Conservation (phyloP, 2,113 vertebrate genomes). For the Pandion haliaetus region DNA sequence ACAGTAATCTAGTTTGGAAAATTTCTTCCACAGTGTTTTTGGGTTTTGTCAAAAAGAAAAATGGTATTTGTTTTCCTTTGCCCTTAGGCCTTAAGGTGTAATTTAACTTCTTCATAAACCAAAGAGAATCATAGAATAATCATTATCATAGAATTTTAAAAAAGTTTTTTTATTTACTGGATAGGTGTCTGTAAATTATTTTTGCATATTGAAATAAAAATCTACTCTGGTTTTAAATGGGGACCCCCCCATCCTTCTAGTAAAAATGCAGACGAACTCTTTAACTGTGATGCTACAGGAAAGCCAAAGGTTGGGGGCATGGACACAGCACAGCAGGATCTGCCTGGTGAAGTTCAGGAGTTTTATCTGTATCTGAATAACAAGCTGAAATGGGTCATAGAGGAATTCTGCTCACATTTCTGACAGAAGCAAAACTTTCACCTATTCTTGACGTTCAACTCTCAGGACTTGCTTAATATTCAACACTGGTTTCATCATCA, state of each 20-base stretch:
- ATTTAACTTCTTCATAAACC: slow-evolving; percentile 1
- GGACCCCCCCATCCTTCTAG: neutral
- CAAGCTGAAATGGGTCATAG: neutral
- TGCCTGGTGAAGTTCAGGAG: neutral
- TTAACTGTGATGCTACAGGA: neutral
- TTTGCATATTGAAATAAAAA: neutral
- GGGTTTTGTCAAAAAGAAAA: slow-evolving; percentile 44
- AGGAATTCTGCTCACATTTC: slow-evolving; percentile 46
- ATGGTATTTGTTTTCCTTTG: slow-evolving; percentile 15
- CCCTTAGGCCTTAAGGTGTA: slow-evolving; percentile 2
- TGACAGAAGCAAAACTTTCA: slow-evolving; percentile 45
- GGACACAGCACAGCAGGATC: neutral
- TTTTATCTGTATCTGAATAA: neutral
- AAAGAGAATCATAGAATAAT: neutral
- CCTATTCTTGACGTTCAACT: slow-evolving; percentile 31
- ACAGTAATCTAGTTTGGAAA: slow-evolving; percentile 33
- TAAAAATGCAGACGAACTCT: neutral
- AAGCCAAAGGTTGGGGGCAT: neutral
- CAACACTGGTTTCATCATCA: slow-evolving; percentile 57
- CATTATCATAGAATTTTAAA: neutral
- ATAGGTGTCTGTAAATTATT: neutral
- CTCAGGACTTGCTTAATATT: slow-evolving; percentile 58
- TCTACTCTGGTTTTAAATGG: neutral
- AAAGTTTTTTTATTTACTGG: neutral
- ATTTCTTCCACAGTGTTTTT: neutral